phyloP scores from a whole-genome alignment of 2,113 vertebrate genomes.

The Cynocephalus volans region DNA sequence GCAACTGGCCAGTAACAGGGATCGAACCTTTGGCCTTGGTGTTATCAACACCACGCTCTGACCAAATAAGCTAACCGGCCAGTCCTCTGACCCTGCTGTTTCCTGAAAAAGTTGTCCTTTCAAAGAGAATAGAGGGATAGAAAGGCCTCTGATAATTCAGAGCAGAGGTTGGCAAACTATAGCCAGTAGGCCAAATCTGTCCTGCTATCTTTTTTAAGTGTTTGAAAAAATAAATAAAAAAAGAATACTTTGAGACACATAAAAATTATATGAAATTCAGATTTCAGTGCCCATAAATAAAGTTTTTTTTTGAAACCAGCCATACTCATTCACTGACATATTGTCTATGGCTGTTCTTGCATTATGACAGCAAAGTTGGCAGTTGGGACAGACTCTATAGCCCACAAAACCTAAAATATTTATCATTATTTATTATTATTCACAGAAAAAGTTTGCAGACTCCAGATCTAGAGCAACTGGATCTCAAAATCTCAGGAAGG shows the following conservation, averaged over 20 bases:
- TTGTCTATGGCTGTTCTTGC: background rate
- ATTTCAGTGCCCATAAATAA: background rate
- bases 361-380: background rate
- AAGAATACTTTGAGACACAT: slow-evolving; percentile 42
- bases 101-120: background rate
- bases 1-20: too few species aligned
- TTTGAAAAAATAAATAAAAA: background rate
- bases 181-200: background rate
- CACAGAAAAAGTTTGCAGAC: background rate
- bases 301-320: background rate
- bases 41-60: background rate
- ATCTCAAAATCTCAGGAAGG: slow-evolving; percentile 19
- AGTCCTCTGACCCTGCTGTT: background rate
- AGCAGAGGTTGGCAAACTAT: background rate
- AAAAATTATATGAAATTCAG: slow-evolving; percentile 31
- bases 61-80: too few species aligned
- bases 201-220: background rate
- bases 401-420: slow-evolving; percentile 3
- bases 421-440: background rate
- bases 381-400: background rate
- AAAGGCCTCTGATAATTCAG: background rate
- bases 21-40: too few species aligned
- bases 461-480: background rate
- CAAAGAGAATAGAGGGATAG: background rate
- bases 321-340: background rate